Percentiles rank a stretch among this genome's conserved stretches.
Evolutionary conservation across 2,888 invertebrate genomes (phyloP).

Genomic region (Chirona hameri): DNA sequence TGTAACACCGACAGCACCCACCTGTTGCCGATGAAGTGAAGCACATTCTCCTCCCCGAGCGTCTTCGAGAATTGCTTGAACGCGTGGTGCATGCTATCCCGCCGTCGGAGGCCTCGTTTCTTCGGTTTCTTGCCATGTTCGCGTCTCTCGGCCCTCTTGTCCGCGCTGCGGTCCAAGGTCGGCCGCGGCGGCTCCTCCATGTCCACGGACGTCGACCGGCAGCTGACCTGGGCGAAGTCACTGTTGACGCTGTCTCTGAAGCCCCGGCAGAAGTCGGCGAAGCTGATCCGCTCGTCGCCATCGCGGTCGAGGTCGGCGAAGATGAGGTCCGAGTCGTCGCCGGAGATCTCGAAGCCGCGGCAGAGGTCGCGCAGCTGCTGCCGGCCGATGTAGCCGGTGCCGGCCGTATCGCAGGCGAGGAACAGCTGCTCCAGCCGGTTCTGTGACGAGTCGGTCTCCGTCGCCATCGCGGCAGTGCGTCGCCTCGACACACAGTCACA

Average conservation of each 20-base stretch:
- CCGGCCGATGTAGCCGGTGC: conserved; percentile 50
- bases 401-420: conserved; percentile 49
- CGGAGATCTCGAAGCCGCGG: conserved; percentile 48
- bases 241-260: conserved; percentile 49
- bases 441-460: background rate
- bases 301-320: conserved; percentile 54
- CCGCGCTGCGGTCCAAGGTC: background rate
- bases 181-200: background rate
- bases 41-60: conserved; percentile 44
- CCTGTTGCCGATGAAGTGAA: conserved; percentile 43
- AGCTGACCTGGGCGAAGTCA: conserved; percentile 40
- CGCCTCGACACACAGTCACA: no score
- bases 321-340: conserved; percentile 50
- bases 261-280: conserved; percentile 53
- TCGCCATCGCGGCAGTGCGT: background rate
- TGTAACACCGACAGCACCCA: background rate
- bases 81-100: conserved; percentile 43
- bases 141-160: background rate
- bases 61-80: conserved; percentile 46
- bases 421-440: conserved; percentile 48
- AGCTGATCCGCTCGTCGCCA: conserved; percentile 53
- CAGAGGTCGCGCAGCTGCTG: conserved; percentile 52
- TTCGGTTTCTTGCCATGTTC: background rate
- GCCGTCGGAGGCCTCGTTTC: conserved; percentile 41
- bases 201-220: conserved; percentile 30